Base-by-base conservation (phyloP, 2,113 vertebrate species). In the Delphinus delphis region DNA sequence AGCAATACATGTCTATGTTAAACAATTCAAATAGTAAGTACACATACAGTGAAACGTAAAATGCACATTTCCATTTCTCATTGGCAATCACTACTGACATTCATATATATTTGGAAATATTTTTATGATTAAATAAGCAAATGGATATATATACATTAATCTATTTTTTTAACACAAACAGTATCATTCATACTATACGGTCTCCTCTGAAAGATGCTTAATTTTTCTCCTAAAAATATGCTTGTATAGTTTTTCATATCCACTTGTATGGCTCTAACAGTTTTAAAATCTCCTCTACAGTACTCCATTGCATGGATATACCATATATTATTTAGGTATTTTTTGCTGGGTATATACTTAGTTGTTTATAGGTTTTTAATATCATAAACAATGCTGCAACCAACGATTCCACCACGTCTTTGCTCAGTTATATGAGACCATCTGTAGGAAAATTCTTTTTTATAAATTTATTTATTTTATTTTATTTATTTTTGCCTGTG, bases 311-410 rank as follows among this genome's bases (percentile, higher is more conserved):
- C 60, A 50, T 36, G 20, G 44, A 81, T 76, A 90, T 67, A 25
- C 23, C 36, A n/a, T 38, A 73, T 88, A 44, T 90, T 92, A 93
- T 81, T 90, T 62, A 73, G 63, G 20, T 23, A 67, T 41, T 92
- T 96, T 80, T 89, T 53, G 74, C 68, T 65, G 33, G 28, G 63
- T 92, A 9, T 50, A n/a, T 82, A 87, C 44, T 91, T 73, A 77
- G 68, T 73, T 97, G 23, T 68, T 79, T 33, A 73, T 15, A 53
- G 63, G 85, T 86, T 77, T 93, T 92, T 90, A 93, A 14, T 67
- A 86, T 18, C 67, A 82, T 8, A 81, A 77, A 82, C 15, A 83
- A 62, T 63, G 58, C 21, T 95, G 28, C 17, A 76, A 53, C 17
- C 33, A 79, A 79, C n/a, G 17, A 86, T 28, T 86, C 88, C 3